Base-by-base conservation (phyloP, 2,888 invertebrate genomes). In the Apodemia mormo region DNA sequence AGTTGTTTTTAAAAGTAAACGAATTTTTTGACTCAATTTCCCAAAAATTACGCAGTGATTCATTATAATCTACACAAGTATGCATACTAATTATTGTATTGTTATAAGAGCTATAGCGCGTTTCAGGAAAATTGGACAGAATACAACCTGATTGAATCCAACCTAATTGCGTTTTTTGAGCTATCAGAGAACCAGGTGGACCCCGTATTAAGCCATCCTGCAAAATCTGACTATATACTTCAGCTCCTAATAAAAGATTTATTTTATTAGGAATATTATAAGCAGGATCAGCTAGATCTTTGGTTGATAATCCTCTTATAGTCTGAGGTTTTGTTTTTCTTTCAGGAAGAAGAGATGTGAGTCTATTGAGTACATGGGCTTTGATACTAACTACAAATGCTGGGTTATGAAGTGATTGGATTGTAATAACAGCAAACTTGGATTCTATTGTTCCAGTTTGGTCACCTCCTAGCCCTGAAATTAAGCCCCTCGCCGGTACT, bases 61-160 rank as follows among this genome's bases (percentile, higher is more conserved):
- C 75, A 67, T 70, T 65, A 9, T 72, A 68, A 22, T 65, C 65
- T 10, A 61, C 30, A n/a, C 66, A 65, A 22, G 54, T 37, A 37
- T 70, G 72, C 68, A 72, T 56, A 29, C 43, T 72, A 10, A 68
- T 54, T 58, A 67, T 45, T 10, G 52, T 58, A 30, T 30, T 58
- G 30, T 30, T 30, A 12, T 58, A 58, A 30, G 30, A 58, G 8
- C 30, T 65, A 10, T 37, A 29, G 22, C 43, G 8, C 10, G 43
- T 64, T 40, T 30, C n/a, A 37, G 40, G 45, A 37, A 5, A 12
- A 29, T 22, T n/a, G 33, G 64, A 29, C 40, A 33, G 10, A 30
- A 70, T 52, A 56, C 49, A 54, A 4, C 77, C 80, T 0, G 77
- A 79, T 8, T 79, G 5, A 33, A 79, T 73, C 79, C 79, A 80